These are phyloP conservation scores for Patella pellucida DNA, from an alignment of 2,888 invertebrate species.

Conservation along the genomic window DNA sequence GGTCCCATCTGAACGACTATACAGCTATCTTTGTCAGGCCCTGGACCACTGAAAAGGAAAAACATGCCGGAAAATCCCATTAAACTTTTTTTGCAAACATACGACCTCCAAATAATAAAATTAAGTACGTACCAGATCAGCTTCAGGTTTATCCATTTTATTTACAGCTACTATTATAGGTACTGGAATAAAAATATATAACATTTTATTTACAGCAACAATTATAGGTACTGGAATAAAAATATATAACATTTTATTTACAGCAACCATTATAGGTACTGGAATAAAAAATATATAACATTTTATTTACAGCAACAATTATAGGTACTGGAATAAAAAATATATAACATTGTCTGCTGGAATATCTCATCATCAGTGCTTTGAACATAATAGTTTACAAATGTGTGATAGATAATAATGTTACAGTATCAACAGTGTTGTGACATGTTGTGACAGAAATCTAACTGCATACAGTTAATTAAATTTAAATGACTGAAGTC, in stretches of 20 bases:
- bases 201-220: constrained; percentile 89
- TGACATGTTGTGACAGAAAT: too few species aligned
- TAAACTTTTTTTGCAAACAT: too few species aligned
- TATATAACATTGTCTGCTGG: too few species aligned
- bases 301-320: constrained; percentile 93
- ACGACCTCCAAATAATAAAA: too few species aligned
- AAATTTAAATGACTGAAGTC: too few species aligned
- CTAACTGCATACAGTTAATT: too few species aligned
- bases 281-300: constrained; percentile 68
- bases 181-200: constrained; percentile 76
- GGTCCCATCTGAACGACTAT: too few species aligned
- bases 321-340: constrained; percentile 84
- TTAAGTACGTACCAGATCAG: constrained; percentile 80
- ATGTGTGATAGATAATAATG: too few species aligned
- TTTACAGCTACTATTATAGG: constrained; percentile 97
- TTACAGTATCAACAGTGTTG: not conserved
- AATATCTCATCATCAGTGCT: too few species aligned
- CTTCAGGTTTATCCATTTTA: constrained; percentile 94
- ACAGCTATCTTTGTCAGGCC: too few species aligned
- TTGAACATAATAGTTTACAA: not conserved
- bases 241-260: constrained; percentile 92
- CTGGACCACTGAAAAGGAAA: too few species aligned
- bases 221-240: constrained; percentile 86
- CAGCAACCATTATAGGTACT: constrained; percentile 96
- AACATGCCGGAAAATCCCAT: too few species aligned